Percentiles rank a stretch among this genome's conserved stretches.
phyloP scores from a whole-genome alignment of 2,797 vertebrate species.

The Falco novaeseelandiae region DNA sequence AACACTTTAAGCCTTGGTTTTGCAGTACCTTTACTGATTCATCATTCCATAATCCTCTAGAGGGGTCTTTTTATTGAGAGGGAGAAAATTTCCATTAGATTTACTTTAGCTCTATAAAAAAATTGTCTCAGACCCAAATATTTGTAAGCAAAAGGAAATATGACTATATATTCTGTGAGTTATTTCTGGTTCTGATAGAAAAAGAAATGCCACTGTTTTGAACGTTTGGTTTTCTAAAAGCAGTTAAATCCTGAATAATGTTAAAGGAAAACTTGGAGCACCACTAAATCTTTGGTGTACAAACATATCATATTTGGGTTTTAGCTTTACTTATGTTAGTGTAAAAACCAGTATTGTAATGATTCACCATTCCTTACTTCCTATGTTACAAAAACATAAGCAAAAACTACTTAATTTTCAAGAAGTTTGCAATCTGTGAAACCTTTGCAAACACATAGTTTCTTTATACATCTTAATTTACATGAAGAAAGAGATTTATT shows the following conservation, averaged over 20 bases:
- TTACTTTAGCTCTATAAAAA: background rate
- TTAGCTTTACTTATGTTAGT: background rate
- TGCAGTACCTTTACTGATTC: background rate
- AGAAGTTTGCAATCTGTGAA: background rate
- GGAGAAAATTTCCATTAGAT: background rate
- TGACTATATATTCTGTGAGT: fast-evolving
- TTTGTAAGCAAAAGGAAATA: background rate
- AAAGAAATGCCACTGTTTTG: background rate
- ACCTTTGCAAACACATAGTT: background rate
- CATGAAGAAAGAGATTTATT: background rate
- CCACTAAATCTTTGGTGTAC: background rate
- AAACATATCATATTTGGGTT: background rate
- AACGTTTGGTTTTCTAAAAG: background rate
- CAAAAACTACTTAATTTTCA: background rate
- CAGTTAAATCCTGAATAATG: background rate
- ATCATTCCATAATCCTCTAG: background rate
- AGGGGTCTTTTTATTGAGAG: background rate
- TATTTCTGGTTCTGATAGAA: background rate
- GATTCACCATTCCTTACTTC: background rate
- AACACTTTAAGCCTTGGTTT: background rate
- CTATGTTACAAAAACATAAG: background rate
- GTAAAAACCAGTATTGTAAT: background rate
- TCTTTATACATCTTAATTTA: background rate
- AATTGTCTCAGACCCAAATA: background rate
- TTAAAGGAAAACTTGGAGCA: background rate